A percentile compares a stretch with the other conserved stretches of the same genome.
Conservation (phyloP, 2,888 invertebrate genomes). For the Tachina grossa region DNA sequence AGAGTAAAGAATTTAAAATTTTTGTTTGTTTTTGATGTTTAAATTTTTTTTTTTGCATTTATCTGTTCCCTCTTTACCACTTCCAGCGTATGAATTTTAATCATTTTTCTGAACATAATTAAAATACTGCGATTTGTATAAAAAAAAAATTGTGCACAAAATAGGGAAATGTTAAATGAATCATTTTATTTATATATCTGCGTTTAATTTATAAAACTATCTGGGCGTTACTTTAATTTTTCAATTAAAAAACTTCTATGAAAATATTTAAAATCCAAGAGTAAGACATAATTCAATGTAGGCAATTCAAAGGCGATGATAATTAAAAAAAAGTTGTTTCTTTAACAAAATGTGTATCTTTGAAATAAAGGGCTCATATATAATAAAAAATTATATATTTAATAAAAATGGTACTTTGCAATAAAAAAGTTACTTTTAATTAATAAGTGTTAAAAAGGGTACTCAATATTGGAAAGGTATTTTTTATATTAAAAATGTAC, state of each 20-base stretch:
- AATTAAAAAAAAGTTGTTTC: too few species aligned
- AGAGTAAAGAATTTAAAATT: slow-evolving; percentile 48
- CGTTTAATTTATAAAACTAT: slow-evolving; percentile 50
- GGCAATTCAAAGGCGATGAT: too few species aligned
- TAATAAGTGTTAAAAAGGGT: too few species aligned
- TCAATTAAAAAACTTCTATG: background rate
- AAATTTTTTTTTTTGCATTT: slow-evolving; percentile 15
- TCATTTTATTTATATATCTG: slow-evolving; percentile 55
- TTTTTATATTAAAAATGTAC: too few species aligned
- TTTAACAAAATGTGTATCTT: too few species aligned
- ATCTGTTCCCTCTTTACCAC: background rate
- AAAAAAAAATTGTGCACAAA: background rate
- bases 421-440: too few species aligned
- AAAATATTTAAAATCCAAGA: background rate
- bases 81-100: background rate
- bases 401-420: too few species aligned
- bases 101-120: background rate
- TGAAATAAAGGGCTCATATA: too few species aligned
- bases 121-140: background rate
- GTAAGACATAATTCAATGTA: too few species aligned
- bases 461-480: too few species aligned
- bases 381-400: too few species aligned
- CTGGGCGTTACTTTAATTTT: background rate
- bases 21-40: slow-evolving; percentile 42
- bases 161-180: slow-evolving; percentile 47